Conservation (phyloP, 2,113 vertebrate genomes). For the Pungitius pungitius region DNA sequence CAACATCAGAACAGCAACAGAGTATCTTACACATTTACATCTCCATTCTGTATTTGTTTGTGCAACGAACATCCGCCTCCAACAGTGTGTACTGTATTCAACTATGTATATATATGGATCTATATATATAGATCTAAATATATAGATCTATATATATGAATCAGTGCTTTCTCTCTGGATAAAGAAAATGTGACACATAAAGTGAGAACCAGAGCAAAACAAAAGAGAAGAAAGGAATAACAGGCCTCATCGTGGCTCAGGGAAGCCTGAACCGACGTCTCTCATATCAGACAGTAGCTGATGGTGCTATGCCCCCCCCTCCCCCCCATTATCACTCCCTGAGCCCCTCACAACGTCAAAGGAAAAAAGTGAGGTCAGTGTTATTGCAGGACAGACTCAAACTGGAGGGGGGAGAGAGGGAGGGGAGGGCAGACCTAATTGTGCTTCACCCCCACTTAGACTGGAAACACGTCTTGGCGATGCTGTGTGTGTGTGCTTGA, state of each 20-base stretch:
- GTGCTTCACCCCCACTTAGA: slow-evolving; percentile 49
- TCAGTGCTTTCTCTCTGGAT: slow-evolving; percentile 62
- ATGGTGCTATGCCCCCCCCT: slow-evolving; percentile 44
- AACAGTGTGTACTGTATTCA: slow-evolving; percentile 47
- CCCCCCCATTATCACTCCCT: slow-evolving; percentile 28
- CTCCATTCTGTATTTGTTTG: slow-evolving; percentile 68
- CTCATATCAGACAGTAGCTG: slow-evolving; percentile 68
- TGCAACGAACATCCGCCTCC: slow-evolving; percentile 65
- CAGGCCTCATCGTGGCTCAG: slow-evolving; percentile 50
- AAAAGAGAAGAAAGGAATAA: slow-evolving; percentile 45
- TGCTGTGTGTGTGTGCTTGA: slow-evolving; percentile 24
- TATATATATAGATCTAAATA: slow-evolving; percentile 38
- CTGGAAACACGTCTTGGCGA: slow-evolving; percentile 55
- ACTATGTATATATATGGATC: slow-evolving; percentile 36
- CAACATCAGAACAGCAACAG: slow-evolving; percentile 75
- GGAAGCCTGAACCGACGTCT: slow-evolving; percentile 47
- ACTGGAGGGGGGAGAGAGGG: slow-evolving; percentile 44
- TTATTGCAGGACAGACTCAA: slow-evolving; percentile 51
- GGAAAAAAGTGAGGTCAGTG: slow-evolving; percentile 54
- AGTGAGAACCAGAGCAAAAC: slow-evolving; percentile 63
- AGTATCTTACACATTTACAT: slow-evolving; percentile 79
- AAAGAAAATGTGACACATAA: slow-evolving; percentile 66
- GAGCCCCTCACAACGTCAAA: slow-evolving; percentile 70
- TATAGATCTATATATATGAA: slow-evolving; percentile 38
- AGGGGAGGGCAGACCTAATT: slow-evolving; percentile 45